Evolutionary conservation across 2,797 vertebrate genomes (phyloP), one percentile per base, ranked within the genome.

Genomic region (Syngnathus acus): DNA sequence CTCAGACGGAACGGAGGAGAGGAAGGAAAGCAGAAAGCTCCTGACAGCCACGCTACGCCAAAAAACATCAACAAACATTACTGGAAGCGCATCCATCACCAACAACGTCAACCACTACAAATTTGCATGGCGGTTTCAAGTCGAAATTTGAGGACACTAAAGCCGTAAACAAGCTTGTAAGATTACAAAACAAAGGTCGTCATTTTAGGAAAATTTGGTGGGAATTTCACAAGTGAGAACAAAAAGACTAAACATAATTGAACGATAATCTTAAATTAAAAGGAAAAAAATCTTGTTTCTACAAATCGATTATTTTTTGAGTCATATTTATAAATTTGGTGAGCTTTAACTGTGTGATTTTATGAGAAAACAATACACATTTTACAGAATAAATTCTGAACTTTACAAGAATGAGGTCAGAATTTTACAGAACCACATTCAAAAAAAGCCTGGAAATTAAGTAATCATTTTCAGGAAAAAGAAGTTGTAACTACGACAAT

Each of bases 21-120:
- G 87, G 87, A 91, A 86, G 85, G 87, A 88, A 90, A 89, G 82
- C 87, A 89, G 85, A 61, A 61, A 42, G n/a, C 39, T n/a, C 78
- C 58, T 76, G 81, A 83, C 83, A 86, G 84, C 32, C 32, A 3
- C 5, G 54, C 50, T 21, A 21, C 9, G 50, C 9, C 9, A 90
- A 84, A 84, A 58, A 38, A 59, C 8, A 60, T 39, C 23, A 32
- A 40, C 59, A 61, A 11, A 40, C 26, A 16, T 57, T 16, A 37
- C 32, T 57, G 55, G 26, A 57, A 57, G 32, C 32, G 17, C 32
- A 16, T 57, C 55, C 26, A 37, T 57, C 55, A 57, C 6, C 26
- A 3, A 37, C 6, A 37, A 57, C 1, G 55, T 9, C n/a, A 3
- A 21, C 50, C 7, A n/a, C n/a, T 57, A 17, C 5, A 37, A 8